Evolutionary conservation across 2,797 vertebrate species (phyloP).

Genomic region (Urophycis tenuis): DNA sequence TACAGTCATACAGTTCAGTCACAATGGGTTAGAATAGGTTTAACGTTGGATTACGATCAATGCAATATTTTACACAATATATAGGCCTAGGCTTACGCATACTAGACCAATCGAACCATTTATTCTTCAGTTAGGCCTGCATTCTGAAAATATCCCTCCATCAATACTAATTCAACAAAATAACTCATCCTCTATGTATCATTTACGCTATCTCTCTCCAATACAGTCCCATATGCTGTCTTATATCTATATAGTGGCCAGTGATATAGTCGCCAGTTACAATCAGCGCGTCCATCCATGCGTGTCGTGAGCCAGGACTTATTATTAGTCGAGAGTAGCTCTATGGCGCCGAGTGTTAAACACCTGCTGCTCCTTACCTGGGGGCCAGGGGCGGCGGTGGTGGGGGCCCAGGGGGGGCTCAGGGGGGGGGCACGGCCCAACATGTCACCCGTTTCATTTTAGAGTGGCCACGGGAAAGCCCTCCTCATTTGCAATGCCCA

Average conservation of each 20-base stretch:
- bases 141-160: not conserved
- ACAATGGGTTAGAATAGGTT: not conserved
- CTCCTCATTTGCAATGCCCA: slow-evolving; percentile 57
- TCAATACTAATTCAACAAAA: not conserved
- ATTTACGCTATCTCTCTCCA: too few species aligned
- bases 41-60: not conserved
- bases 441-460: slow-evolving; percentile 66
- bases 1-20: not conserved
- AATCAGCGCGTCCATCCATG: slow-evolving; percentile 54
- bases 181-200: not conserved
- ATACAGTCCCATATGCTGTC: not conserved
- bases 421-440: slow-evolving; percentile 37
- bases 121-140: not conserved
- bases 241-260: not conserved
- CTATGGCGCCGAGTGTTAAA: slow-evolving; percentile 70
- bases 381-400: slow-evolving; percentile 39
- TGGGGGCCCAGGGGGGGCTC: slow-evolving; percentile 29
- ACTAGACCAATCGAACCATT: not conserved
- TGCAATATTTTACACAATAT: not conserved
- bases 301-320: slow-evolving; percentile 57
- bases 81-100: not conserved
- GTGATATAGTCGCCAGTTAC: slow-evolving; percentile 40
- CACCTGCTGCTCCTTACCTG: slow-evolving; percentile 74
- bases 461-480: slow-evolving; percentile 56
- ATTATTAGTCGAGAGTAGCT: slow-evolving; percentile 63